Evolutionary conservation across 2,113 vertebrate genomes (phyloP).

Genomic region (Pampusana beccarii): DNA sequence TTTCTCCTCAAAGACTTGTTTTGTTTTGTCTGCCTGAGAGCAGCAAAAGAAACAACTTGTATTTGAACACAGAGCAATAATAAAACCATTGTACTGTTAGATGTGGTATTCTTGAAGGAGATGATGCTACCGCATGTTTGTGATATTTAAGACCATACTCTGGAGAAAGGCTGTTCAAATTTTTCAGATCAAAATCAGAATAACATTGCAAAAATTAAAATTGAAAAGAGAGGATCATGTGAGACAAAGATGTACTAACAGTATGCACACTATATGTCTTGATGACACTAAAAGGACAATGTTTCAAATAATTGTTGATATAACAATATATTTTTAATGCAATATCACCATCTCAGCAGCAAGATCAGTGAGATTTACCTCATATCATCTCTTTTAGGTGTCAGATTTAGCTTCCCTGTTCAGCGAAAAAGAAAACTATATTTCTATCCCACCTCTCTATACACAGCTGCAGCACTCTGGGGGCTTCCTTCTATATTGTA

Average conservation of each 20-base stretch:
- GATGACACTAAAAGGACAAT: background rate
- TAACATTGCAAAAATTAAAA: background rate
- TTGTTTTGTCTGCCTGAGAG: conserved; percentile 8
- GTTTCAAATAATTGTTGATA: background rate
- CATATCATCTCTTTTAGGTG: background rate
- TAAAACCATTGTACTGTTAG: background rate
- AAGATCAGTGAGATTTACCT: background rate
- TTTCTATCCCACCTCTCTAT: background rate
- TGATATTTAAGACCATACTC: background rate
- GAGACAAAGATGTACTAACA: background rate
- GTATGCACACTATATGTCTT: background rate
- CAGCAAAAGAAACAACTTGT: conserved; percentile 14
- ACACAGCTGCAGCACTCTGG: background rate
- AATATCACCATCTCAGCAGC: background rate
- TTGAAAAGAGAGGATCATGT: background rate
- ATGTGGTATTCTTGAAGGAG: background rate
- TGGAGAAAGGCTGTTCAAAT: background rate
- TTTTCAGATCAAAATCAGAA: background rate
- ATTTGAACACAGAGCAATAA: conserved; percentile 8
- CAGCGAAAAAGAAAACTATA: background rate
- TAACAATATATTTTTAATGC: background rate
- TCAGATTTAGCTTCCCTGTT: background rate
- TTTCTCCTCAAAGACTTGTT: conserved; percentile 24
- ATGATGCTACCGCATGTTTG: background rate
- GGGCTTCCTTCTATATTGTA: background rate